Conservation (phyloP, 2,113 vertebrate genomes). For the Urocynchramus pylzowi region DNA sequence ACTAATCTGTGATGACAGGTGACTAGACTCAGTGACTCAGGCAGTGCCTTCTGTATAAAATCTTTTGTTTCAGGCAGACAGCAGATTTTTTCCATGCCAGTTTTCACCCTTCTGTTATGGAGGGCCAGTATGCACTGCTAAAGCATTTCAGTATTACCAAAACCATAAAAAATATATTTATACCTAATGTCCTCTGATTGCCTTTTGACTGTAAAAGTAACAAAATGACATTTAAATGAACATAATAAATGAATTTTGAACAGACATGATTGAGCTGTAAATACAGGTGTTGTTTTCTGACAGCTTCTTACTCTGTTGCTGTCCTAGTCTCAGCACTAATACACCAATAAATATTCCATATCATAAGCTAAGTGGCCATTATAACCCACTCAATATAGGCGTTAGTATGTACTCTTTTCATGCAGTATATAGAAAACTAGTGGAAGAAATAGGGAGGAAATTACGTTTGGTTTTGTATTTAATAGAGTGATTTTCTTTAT, state of each 20-base stretch:
- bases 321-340: background rate
- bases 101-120: background rate
- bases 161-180: background rate
- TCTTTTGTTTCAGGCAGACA: background rate
- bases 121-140: background rate
- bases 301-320: background rate
- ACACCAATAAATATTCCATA: background rate
- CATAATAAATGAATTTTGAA: background rate
- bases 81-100: background rate
- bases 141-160: background rate
- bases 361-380: background rate
- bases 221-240: background rate
- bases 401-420: background rate
- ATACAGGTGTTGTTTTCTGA: background rate
- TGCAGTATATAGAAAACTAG: background rate
- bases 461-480: background rate
- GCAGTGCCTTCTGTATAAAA: background rate
- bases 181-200: background rate
- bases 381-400: background rate
- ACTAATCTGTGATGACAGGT: background rate
- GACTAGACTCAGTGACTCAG: background rate
- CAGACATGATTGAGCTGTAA: background rate
- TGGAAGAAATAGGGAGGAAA: slow-evolving; percentile 13
- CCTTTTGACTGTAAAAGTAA: background rate
- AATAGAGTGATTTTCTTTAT: slow-evolving; percentile 26